Percentiles rank a stretch among this genome's conserved stretches.
Conservation (phyloP, 2,888 invertebrate genomes). For the Tipula vernalis region DNA sequence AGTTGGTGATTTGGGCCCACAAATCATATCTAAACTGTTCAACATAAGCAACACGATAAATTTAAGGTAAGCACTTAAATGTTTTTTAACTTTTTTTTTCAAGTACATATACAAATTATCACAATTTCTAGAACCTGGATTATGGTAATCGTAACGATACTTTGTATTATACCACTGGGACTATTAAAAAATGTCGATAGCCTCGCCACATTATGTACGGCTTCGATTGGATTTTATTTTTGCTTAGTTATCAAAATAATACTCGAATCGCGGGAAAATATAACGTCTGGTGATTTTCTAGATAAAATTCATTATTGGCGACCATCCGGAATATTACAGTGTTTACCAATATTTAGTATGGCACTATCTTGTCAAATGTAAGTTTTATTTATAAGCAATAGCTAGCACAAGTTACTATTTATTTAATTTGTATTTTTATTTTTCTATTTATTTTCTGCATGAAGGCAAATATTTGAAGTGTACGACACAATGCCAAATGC, state of each 20-base stretch:
- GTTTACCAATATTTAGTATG: slow-evolving; percentile 93
- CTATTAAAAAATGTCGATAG: slow-evolving; percentile 82
- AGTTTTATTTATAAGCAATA: slow-evolving; percentile 27
- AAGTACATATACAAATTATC: slow-evolving; percentile 5
- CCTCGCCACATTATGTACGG: slow-evolving; percentile 72
- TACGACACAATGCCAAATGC: slow-evolving; percentile 82
- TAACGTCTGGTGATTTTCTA: slow-evolving; percentile 63
- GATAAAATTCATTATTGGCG: slow-evolving; percentile 64
- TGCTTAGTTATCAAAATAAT: slow-evolving; percentile 79
- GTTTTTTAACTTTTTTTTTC: not conserved
- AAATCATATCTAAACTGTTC: slow-evolving; percentile 70
- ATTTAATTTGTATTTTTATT: not conserved
- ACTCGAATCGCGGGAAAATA: slow-evolving; percentile 60
- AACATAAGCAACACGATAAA: slow-evolving; percentile 54
- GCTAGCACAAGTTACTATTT: not conserved
- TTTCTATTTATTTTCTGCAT: not conserved
- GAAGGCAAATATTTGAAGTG: slow-evolving; percentile 79
- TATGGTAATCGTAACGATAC: slow-evolving; percentile 56
- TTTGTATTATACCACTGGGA: slow-evolving; percentile 82
- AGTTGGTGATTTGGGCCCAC: slow-evolving; percentile 93
- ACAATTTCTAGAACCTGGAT: slow-evolving; percentile 45
- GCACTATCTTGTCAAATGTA: slow-evolving; percentile 94
- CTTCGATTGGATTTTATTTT: slow-evolving; percentile 84
- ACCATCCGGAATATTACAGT: slow-evolving; percentile 75
- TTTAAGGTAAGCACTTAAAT: slow-evolving; percentile 37